Base-by-base conservation (phyloP, 2,797 vertebrate genomes). In the Falco naumanni region DNA sequence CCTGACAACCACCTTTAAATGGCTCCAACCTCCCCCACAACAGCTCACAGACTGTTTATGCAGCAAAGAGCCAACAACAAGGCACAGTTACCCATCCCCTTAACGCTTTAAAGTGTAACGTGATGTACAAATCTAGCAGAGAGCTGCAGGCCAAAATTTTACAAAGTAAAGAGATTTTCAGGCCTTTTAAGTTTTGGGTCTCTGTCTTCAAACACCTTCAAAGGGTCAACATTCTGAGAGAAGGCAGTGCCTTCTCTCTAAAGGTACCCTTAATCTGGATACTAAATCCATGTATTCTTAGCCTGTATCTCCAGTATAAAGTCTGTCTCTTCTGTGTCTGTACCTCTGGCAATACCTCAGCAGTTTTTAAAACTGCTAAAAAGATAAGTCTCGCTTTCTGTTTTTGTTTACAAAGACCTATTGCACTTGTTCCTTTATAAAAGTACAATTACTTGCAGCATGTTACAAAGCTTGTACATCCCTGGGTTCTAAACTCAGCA, bases 401-500 rank as follows among this genome's bases (percentile, higher is more conserved):
- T 1, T 48, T 66, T 54, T 74, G 24, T 80, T 90, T 59, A 51
- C 56, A 8, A 37, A 75, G 37, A 68, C 29, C 26, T 24, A 21
- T 3, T 45, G 31, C 51, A 56, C 19, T 76, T 16, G 5, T 11
- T 69, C 48, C 43, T 45, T 61, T 63, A 45, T 3, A 37, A 4
- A 78, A 77, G 39, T 1, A 19, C 4, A 4, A 7, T 0, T 10
- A 37, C 31, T 76, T n/a, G 37, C 59, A 91, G 76, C 1, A 0
- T 1, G 5, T 33, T 50, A 41, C 39, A 56, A 54, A 88, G 24
- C 47, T 59, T 56, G n/a, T 13, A 48, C 13, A 21, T 9, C 10
- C 25, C 66, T 63, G 33, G 25, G 25, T 11, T 51, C 80, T 61
- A 29, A 79, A 26, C 65, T 74, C 54, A 14, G 47, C 50, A 81